These are phyloP conservation scores for Neostethus bicornis DNA, from an alignment of 2,797 vertebrate species.

Conservation along the genomic window DNA sequence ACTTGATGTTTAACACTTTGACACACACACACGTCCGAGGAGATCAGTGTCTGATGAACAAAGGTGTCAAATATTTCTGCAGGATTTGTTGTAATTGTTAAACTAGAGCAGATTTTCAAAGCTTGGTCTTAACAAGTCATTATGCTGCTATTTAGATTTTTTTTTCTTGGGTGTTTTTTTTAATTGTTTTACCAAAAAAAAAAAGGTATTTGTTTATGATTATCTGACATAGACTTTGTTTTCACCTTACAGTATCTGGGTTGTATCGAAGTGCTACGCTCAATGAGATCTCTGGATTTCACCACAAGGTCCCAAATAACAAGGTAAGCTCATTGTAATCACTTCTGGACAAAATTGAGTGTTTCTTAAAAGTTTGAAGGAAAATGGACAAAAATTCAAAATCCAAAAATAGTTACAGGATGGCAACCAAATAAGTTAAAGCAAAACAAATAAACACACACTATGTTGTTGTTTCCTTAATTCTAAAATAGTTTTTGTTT, in stretches of 20 bases:
- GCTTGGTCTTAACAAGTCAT: background rate
- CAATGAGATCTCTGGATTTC: conserved; percentile 98
- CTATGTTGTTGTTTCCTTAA: too few relatives aligned
- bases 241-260: conserved; percentile 90
- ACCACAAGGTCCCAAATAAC: conserved; percentile 96
- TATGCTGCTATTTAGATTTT: background rate
- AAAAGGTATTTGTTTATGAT: background rate
- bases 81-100: background rate
- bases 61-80: background rate
- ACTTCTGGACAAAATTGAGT: background rate
- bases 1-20: background rate
- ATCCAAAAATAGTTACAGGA: too few relatives aligned
- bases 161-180: too few relatives aligned
- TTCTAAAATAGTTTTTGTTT: too few relatives aligned
- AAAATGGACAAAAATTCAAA: background rate
- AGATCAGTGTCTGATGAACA: background rate
- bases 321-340: conserved; percentile 80
- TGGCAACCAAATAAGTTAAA: too few relatives aligned
- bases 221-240: conserved; percentile 35
- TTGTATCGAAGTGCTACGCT: conserved; percentile 96
- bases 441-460: too few relatives aligned
- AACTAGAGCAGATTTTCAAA: background rate
- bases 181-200: conserved; percentile 1
- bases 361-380: background rate
- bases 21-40: background rate